Base-by-base conservation (phyloP, 2,113 vertebrate genomes). In the Dolichallabes microphthalmus region DNA sequence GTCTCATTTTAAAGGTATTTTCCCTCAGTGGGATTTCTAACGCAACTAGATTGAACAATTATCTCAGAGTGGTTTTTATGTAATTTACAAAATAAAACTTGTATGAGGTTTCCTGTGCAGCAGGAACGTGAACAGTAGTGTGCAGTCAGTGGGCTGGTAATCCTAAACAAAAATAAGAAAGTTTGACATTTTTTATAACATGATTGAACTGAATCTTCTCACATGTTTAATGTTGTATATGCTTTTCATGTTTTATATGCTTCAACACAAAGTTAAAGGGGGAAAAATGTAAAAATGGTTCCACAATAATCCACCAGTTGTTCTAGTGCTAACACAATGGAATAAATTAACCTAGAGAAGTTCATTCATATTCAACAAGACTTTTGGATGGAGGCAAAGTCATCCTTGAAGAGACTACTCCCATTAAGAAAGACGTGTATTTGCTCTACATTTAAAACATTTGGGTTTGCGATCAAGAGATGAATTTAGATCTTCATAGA, bases 71-170 rank as follows among this genome's bases (percentile, higher is more conserved):
- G 19, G 8, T 39, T 19, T 35, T 19, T n/a, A 11, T 45, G 55
- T 79, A 11, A 60, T 60, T 79, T 60, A 35, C 15, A 22, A 78
- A 78, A 76, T 25, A 27, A 75, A 45, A 76, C 50, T 52, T 73
- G 32, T 61, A 64, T 71, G 17, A 71, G 35, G 2, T 39, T 71
- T 22, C 39, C 66, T 58, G 17, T 55, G 53, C n/a, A 32, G 55
- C n/a, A 32, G 7, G 27, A 58, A 30, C 53, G 58, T 58, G 20
- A 45, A 45, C 45, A 45, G 7, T 45, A 45, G 45, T 45, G 45
- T 45, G 4, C 27, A 12, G 13, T 68, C 27, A 68, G 64, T 32
- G 5, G 32, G 27, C 32, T 35, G 66, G 27, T 64, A 14, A 66
- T 14, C 30, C 30, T 27, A 13, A 27, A 27, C 11, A 64, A 35